Conservation (phyloP, 2,888 invertebrate species). For the Capitulum mitella region DNA sequence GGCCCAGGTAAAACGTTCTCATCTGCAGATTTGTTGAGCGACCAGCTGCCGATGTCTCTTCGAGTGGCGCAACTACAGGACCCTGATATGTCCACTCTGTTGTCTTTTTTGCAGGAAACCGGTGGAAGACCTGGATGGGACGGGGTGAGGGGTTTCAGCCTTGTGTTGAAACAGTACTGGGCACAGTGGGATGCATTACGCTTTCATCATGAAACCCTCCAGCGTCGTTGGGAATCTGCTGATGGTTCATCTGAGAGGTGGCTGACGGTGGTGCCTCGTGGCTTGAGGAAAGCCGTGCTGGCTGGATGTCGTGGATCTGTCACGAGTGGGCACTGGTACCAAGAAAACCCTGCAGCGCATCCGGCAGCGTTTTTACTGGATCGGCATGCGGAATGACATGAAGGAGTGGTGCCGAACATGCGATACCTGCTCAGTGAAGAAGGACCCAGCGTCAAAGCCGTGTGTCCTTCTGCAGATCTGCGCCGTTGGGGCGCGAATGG, state of each 20-base stretch:
- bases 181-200: background rate
- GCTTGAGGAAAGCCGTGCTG: background rate
- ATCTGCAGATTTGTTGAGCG: too few species aligned
- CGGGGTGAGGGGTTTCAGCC: background rate
- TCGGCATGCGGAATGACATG: background rate
- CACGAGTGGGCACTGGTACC: background rate
- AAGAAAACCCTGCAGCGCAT: background rate
- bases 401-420: background rate
- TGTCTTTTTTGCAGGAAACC: background rate
- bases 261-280: background rate
- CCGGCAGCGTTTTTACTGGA: conserved; percentile 15
- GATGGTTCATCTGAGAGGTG: background rate
- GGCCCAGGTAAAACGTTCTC: too few species aligned
- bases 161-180: background rate
- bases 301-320: background rate
- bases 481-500: conserved; percentile 15
- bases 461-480: conserved; percentile 13
- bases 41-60: background rate
- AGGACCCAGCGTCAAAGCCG: background rate
- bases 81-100: background rate
- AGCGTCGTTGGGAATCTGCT: background rate
- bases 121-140: too few species aligned
- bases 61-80: background rate
- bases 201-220: background rate
- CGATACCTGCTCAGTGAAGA: conserved; percentile 13